phyloP scores from a whole-genome alignment of 2,113 vertebrate genomes.

The Poeciliopsis retropinna region DNA sequence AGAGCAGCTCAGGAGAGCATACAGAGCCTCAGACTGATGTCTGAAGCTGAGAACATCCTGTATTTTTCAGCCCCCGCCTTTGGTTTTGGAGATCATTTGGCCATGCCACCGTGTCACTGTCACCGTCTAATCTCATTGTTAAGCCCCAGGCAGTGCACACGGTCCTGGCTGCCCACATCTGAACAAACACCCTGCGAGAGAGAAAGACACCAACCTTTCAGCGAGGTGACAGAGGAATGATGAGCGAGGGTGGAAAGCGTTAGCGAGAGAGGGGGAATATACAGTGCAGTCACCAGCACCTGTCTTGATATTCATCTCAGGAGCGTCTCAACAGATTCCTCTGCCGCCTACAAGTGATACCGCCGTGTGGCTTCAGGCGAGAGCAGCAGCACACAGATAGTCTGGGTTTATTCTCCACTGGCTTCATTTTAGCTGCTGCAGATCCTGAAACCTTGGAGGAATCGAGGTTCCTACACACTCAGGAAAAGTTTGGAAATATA shows the following conservation, averaged over 20 bases:
- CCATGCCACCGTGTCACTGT: slow-evolving; percentile 58
- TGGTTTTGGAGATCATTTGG: slow-evolving; percentile 66
- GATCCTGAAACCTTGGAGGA: not conserved
- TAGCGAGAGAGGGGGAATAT: slow-evolving; percentile 32
- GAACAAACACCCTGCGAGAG: slow-evolving; percentile 61
- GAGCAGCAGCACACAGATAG: slow-evolving; percentile 7
- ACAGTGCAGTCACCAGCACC: slow-evolving; percentile 45
- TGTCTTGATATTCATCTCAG: slow-evolving; percentile 64
- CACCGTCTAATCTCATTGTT: slow-evolving; percentile 68
- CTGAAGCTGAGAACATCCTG: slow-evolving; percentile 33
- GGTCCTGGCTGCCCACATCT: slow-evolving; percentile 68
- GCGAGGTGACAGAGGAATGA: slow-evolving; percentile 64
- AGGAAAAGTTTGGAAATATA: not conserved
- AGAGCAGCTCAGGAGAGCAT: slow-evolving; percentile 34
- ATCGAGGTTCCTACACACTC: not conserved
- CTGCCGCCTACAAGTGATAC: slow-evolving; percentile 57
- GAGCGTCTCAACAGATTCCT: slow-evolving; percentile 44
- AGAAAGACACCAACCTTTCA: slow-evolving; percentile 60
- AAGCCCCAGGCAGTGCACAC: slow-evolving; percentile 66
- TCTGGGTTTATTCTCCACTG: slow-evolving; percentile 5
- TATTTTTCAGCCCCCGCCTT: slow-evolving; percentile 45
- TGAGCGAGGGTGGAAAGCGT: slow-evolving; percentile 53
- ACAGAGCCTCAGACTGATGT: slow-evolving; percentile 43
- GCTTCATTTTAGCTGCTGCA: not conserved
- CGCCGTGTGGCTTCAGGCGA: slow-evolving; percentile 53